A percentile compares a stretch with the other conserved stretches of the same genome.
phyloP scores from a whole-genome alignment of 2,888 invertebrate genomes.

The Creontiades dilutus region DNA sequence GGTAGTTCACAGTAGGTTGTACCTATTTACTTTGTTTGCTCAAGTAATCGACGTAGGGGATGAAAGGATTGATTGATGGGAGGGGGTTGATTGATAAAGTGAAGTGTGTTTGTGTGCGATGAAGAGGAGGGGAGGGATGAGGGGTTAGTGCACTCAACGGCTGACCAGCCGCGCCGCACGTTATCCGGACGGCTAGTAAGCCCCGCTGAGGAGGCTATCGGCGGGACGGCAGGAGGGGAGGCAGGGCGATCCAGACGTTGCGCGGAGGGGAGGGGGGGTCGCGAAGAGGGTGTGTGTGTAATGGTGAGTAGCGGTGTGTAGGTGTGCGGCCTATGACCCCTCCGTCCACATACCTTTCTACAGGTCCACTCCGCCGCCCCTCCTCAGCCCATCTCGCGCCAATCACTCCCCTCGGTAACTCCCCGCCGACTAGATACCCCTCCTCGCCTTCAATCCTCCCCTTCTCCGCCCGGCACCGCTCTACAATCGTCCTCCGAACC shows the following conservation, averaged over 20 bases:
- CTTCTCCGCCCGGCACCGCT: not conserved
- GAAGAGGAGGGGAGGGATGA: not conserved
- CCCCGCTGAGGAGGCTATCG: not conserved
- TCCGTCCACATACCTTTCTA: slow-evolving; percentile 69
- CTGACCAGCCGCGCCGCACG: slow-evolving; percentile 38
- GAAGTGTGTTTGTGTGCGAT: not conserved
- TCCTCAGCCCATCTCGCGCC: not conserved
- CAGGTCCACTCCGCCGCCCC: slow-evolving; percentile 44
- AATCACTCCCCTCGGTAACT: not conserved
- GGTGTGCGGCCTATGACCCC: slow-evolving; percentile 71
- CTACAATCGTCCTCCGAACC: not conserved
- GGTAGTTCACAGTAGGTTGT: no score
- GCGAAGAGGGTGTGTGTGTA: not conserved
- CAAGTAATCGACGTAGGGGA: not conserved
- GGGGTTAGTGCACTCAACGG: slow-evolving; percentile 18
- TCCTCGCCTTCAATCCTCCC: not conserved
- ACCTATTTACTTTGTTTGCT: not conserved
- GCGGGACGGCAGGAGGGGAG: not conserved
- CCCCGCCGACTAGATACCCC: not conserved
- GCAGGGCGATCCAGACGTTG: not conserved
- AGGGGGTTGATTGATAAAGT: not conserved
- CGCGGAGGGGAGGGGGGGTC: not conserved
- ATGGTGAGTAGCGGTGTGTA: slow-evolving; percentile 38
- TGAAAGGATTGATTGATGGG: not conserved
- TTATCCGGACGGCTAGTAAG: slow-evolving; percentile 51